Base-by-base conservation (phyloP, 2,113 vertebrate genomes). In the Caranx ignobilis region DNA sequence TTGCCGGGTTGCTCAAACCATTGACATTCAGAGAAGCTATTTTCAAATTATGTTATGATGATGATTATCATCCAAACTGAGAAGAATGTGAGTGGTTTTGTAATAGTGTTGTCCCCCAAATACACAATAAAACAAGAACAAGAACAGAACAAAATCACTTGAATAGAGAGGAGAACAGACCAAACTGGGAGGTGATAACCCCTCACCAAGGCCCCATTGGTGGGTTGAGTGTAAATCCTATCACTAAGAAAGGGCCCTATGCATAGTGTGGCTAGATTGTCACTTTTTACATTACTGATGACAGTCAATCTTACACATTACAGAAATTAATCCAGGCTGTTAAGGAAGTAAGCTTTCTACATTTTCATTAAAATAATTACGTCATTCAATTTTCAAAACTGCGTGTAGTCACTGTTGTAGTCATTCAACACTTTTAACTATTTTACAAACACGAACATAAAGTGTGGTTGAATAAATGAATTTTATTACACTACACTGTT, bases 401-500 rank as follows among this genome's bases (percentile, higher is more conserved):
- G 35, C 3, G 35, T 37, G 35, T 7, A 4, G 7, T 37, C 35
- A 37, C 35, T 37, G 7, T 37, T 37, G 35, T 37, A 37, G 35
- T 37, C 4, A 37, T 37, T 37, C 39, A 41, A 41, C 18, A 26
- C 9, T 57, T n/a, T n/a, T n/a, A n/a, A 0, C 9, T 54, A 21
- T 15, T 3, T n/a, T 71, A 12, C 19, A 0, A 2, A 32, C 19
- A 73, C 57, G 79, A 62, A 78, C 11, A 59, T 62, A 77, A 41
- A 9, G 18, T 10, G 5, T 0, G 34, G 57, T 55, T 54, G 72
- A 85, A 75, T 89, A 89, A 78, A 87, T 90, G 48, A 57, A 32
- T 47, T 70, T 92, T 86, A 89, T 87, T 90, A 84, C 48, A 77
- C 15, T 52, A 39, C 37, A 70, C 35, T 61, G 60, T 86, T 84